Evolutionary conservation across 2,113 vertebrate species (phyloP), one percentile per base, ranked within the genome.

Genomic region (Mirounga angustirostris): DNA sequence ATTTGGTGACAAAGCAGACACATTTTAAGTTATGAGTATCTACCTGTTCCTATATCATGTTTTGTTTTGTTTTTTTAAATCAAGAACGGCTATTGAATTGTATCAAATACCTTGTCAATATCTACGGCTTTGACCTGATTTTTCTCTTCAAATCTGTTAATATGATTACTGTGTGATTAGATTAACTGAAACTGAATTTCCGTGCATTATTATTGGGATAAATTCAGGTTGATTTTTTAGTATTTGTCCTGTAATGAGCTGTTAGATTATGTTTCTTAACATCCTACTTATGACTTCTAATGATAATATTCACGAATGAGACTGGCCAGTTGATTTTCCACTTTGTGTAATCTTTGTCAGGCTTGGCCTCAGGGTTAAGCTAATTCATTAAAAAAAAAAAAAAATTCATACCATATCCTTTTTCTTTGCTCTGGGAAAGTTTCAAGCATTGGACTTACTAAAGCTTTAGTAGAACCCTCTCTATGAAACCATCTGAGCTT

Each of bases 201-300:
- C 13, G 43, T 76, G 33, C n/a, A 56, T 76, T 80, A 33, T n/a
- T 43, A 50, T 24, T 59, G 19, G 67, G 79, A 59, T 56, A 85
- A 93, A 59, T 33, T 4, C 13, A 80, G 33, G 33, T 73, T 59
- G 56, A 69, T 43, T 67, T 56, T 59, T 30, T 13, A 91, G 24
- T 61, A 80, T 43, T 65, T 67, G 16, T 78, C 40, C 76, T 63
- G 91, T 84, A 97, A 84, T 33, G 5, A 96, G 82, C 50, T 94
- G 18, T 63, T 73, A 81, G 56, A 21, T 52, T 71, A 15, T 54
- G 9, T 52, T 76, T 76, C 40, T 30, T 85, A 85, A 59, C 59
- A 58, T 69, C 61, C 65, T 76, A 65, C 63, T 90, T 67, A 74
- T 73, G 59, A 65, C 18, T 74, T 79, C 28, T 40, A 61, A 91